These are phyloP conservation scores for Lycocerus yunnanus DNA, from an alignment of 2,888 invertebrate genomes.

Conservation along the genomic window DNA sequence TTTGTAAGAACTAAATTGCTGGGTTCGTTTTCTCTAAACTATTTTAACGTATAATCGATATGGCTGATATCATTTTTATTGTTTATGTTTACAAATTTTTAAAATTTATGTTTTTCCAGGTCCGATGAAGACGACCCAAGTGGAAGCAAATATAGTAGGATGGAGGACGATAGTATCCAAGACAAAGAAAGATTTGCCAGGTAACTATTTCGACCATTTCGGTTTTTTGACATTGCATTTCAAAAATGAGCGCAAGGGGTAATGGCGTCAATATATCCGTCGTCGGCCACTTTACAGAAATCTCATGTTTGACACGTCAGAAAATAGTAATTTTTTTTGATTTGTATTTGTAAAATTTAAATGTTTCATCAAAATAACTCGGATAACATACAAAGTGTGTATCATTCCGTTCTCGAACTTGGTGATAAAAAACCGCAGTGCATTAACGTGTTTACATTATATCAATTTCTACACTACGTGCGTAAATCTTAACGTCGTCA, in stretches of 20 bases:
- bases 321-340: too few species aligned
- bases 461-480: too few species aligned
- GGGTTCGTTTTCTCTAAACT: slow-evolving; percentile 13
- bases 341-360: too few species aligned
- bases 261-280: too few species aligned
- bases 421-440: too few species aligned
- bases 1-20: slow-evolving; percentile 23
- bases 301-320: too few species aligned
- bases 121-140: slow-evolving; percentile 89
- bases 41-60: neutral
- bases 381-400: too few species aligned
- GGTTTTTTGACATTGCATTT: neutral
- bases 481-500: too few species aligned
- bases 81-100: slow-evolving; percentile 16
- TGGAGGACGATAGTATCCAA: slow-evolving; percentile 93
- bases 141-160: slow-evolving; percentile 80
- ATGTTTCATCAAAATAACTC: too few species aligned
- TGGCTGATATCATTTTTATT: slow-evolving; percentile 12
- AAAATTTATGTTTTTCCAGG: slow-evolving; percentile 55
- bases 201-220: slow-evolving; percentile 60
- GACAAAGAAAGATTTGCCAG: slow-evolving; percentile 97
- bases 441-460: too few species aligned
- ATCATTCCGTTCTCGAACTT: too few species aligned
- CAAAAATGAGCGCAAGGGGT: neutral
- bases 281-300: too few species aligned